phyloP scores from a whole-genome alignment of 2,113 vertebrate genomes.

The Misgurnus mizolepis region DNA sequence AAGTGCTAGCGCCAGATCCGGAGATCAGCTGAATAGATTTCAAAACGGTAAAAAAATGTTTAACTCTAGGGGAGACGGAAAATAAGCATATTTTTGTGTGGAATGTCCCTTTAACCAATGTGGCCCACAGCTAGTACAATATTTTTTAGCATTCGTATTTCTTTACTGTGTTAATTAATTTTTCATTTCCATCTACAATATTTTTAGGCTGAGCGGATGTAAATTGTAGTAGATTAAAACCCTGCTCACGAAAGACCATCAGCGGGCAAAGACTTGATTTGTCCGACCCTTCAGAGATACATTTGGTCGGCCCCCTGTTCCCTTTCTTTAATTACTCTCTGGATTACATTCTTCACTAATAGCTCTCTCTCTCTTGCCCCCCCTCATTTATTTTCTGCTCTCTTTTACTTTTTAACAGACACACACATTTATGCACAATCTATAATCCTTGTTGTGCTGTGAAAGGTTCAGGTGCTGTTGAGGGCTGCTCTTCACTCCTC shows the following conservation, averaged over 20 bases:
- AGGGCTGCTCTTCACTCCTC: conserved; percentile 25
- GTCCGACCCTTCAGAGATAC: conserved; percentile 48
- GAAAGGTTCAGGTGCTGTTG: conserved; percentile 13
- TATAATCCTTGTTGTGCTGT: not conserved
- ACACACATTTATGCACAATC: not conserved
- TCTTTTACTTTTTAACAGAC: conserved; percentile 42
- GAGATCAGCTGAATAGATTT: too few species aligned
- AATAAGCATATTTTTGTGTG: too few species aligned
- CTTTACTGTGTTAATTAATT: not conserved
- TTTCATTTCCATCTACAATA: not conserved
- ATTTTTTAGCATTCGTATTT: too few species aligned
- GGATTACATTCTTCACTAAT: conserved; percentile 59
- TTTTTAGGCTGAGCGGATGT: conserved; percentile 22
- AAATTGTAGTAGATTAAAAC: conserved; percentile 64
- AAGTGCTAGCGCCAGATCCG: too few species aligned
- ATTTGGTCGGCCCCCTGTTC: conserved; percentile 43
- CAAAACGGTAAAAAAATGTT: too few species aligned
- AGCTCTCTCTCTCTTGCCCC: conserved; percentile 53
- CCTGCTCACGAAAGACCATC: conserved; percentile 59
- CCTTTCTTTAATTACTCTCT: conserved; percentile 58
- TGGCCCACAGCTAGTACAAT: too few species aligned
- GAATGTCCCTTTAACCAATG: too few species aligned
- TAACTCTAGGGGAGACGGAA: too few species aligned
- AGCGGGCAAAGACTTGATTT: conserved; percentile 57
- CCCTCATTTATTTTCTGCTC: not conserved